Percentiles rank a stretch among this genome's conserved stretches.
Evolutionary conservation across 2,888 invertebrate species (phyloP).

Genomic region (Ectemnius cavifrons): DNA sequence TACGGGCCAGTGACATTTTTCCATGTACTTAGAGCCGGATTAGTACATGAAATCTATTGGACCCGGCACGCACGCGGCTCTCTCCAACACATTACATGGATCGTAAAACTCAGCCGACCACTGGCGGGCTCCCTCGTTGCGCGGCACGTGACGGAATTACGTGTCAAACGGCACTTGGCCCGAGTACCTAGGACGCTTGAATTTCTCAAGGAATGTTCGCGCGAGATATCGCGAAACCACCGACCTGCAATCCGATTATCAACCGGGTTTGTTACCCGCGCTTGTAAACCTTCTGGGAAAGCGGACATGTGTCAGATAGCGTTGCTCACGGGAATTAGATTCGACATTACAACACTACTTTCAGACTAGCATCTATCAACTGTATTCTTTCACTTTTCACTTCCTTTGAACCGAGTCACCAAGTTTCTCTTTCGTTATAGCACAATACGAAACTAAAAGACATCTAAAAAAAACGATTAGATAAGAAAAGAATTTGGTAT

Average conservation of each 20-base stretch:
- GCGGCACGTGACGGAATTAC: constrained; percentile 41
- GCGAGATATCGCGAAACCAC: constrained; percentile 8
- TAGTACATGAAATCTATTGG: constrained; percentile 2
- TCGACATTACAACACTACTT: too few relatives aligned
- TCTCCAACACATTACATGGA: constrained; percentile 14
- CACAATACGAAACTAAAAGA: too few relatives aligned
- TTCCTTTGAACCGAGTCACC: too few relatives aligned
- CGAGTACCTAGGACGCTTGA: neutral
- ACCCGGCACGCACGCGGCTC: constrained; percentile 7
- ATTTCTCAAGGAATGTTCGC: constrained; percentile 28
- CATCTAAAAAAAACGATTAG: too few relatives aligned
- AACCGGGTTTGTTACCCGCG: neutral
- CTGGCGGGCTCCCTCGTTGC: constrained; percentile 22
- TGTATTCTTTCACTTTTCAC: too few relatives aligned
- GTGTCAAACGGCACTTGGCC: constrained; percentile 25
- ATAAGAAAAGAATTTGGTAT: too few relatives aligned
- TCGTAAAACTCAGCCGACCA: constrained; percentile 9
- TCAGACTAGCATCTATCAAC: too few relatives aligned
- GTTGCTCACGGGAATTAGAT: too few relatives aligned
- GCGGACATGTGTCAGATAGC: neutral
- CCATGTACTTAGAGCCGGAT: neutral
- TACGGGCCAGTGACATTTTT: neutral
- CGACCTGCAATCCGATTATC: constrained; percentile 15
- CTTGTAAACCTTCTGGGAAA: constrained; percentile 2
- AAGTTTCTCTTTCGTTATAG: too few relatives aligned